A percentile compares a stretch with the other conserved stretches of the same genome.
These are phyloP conservation scores for Umimayanthus kanabou DNA, from an alignment of 92 coral and sea anemone species.

Conservation along the genomic window DNA sequence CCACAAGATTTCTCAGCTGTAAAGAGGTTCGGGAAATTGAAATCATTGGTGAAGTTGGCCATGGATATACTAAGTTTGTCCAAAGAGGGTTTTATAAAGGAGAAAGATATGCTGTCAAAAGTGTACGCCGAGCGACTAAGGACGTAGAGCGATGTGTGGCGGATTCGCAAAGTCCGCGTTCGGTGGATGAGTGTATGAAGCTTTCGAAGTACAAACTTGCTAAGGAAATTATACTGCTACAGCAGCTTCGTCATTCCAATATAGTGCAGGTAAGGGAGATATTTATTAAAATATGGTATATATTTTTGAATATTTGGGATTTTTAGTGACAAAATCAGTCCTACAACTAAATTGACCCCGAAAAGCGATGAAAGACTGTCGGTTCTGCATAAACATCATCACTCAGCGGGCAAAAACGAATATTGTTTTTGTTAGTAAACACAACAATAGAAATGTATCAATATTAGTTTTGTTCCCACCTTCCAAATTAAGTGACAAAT, in stretches of 20 bases:
- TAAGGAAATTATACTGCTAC: slow-evolving; percentile 84
- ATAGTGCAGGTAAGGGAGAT: slow-evolving; percentile 74
- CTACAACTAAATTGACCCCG: background rate
- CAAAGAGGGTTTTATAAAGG: slow-evolving; percentile 74
- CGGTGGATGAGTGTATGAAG: slow-evolving; percentile 74
- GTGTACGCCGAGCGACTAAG: slow-evolving; percentile 63
- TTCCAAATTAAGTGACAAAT: slow-evolving; percentile 14
- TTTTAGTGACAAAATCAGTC: background rate
- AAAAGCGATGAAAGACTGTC: background rate
- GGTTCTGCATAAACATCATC: slow-evolving; percentile 7
- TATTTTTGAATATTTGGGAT: background rate
- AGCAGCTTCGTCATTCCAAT: slow-evolving; percentile 81
- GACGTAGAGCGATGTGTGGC: slow-evolving; percentile 74
- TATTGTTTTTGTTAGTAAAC: background rate
- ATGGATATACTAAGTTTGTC: slow-evolving; percentile 86
- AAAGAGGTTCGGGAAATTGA: slow-evolving; percentile 65
- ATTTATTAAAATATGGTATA: background rate
- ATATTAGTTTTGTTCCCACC: background rate
- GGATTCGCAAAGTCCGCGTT: slow-evolving; percentile 39
- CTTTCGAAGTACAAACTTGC: slow-evolving; percentile 85
- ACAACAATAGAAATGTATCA: slow-evolving; percentile 2
- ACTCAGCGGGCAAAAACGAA: background rate
- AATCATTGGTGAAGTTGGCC: slow-evolving; percentile 66
- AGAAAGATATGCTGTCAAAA: slow-evolving; percentile 72
- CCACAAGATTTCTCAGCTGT: slow-evolving; percentile 54